phyloP scores from a whole-genome alignment of 2,797 vertebrate genomes.

The Mycteria americana region DNA sequence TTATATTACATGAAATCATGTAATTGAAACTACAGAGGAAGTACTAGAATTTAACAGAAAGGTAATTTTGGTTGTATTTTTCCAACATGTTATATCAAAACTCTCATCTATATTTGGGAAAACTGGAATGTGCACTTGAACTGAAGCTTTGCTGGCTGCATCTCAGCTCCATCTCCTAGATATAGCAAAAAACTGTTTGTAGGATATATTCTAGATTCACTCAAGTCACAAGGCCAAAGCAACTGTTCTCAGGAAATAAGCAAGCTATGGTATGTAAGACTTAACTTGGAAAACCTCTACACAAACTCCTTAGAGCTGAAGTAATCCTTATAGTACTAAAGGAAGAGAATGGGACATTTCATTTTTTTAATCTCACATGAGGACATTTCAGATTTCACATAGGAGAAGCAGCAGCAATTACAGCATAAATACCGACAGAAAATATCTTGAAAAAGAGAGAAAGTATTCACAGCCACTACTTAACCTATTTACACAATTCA shows the following conservation, averaged over 20 bases:
- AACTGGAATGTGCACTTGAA: not conserved
- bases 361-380: not conserved
- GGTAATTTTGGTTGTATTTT: not conserved
- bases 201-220: not conserved
- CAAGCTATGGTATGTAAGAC: not conserved
- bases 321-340: not conserved
- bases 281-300: not conserved
- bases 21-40: not conserved
- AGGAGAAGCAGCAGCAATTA: not conserved
- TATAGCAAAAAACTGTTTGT: not conserved
- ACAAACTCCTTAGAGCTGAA: not conserved
- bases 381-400: not conserved
- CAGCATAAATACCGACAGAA: not conserved
- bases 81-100: not conserved
- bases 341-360: not conserved
- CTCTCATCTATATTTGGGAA: not conserved
- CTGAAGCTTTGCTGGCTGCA: not conserved
- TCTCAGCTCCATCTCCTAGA: not conserved
- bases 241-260: not conserved
- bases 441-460: not conserved
- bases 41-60: not conserved
- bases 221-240: not conserved
- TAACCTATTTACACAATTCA: not conserved
- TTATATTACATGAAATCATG: not conserved
- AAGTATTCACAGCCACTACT: not conserved